Evolutionary conservation across 1,140 invertebrate species (phyloP), one percentile per base, ranked within the genome.

Genomic region (Drosophila novamexicana): DNA sequence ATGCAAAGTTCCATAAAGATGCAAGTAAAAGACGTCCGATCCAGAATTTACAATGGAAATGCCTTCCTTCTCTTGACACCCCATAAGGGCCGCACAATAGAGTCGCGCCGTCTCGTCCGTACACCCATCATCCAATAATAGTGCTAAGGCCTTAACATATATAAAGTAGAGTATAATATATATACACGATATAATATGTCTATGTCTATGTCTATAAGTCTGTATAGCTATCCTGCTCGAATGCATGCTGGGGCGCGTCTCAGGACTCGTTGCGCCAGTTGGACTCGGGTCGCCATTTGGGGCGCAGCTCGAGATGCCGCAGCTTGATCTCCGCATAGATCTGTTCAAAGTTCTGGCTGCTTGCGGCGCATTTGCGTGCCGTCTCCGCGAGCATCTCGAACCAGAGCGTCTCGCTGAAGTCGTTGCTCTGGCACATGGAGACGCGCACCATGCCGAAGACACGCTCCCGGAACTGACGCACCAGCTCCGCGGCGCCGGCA

Each of bases 311-410:
- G 29, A 89, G 36, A 42, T 90, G 85, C 1, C 77, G 57, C 44
- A 52, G n/a, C 50, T 84, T 84, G 10, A 79, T 71, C 16, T 90
- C 77, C 5, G 64, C 75, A 12, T 75, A 84, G n/a, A 80, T 71
- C 50, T 78, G 80, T 7, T 89, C 84, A 45, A 89, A 90, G 8
- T 81, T 64, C 6, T 74, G 67, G 6, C 63, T 74, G 7, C 18
- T 40, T 1, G 52, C 6, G 6, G 12, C 40, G 37, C 71, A 69
- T 10, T 65, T 67, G 29, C 70, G 65, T 0, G 56, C 45, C 7
- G 63, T 68, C n/a, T 84, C 84, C 5, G 67, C 65, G 0, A 89
- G 54, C n/a, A 89, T 36, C 3, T 89, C 84, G 37, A 89, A 89
- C 84, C 84, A 89, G 3, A 67, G 52, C 3, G 40, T 39, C 45